phyloP scores from a whole-genome alignment of 2,888 invertebrate genomes.

The Mythimna pallens region DNA sequence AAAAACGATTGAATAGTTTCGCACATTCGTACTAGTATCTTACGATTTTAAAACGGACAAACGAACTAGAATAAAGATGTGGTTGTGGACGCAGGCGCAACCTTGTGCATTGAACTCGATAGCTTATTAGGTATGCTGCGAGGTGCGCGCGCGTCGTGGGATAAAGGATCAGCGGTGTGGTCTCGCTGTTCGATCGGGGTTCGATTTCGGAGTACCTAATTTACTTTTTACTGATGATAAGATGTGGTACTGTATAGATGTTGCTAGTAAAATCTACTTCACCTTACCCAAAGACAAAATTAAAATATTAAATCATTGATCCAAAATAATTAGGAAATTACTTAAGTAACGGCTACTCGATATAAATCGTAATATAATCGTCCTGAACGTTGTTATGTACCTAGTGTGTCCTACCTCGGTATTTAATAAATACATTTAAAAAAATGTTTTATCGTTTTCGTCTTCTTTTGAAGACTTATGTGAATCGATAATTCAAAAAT shows the following conservation, averaged over 20 bases:
- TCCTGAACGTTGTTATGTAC: neutral
- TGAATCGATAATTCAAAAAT: neutral
- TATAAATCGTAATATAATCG: neutral
- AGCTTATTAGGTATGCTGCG: constrained; percentile 72
- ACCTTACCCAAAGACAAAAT: neutral
- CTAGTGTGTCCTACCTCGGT: too few species aligned
- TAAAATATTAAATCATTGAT: neutral
- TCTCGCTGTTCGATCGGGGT: constrained; percentile 38
- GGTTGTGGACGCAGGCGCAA: constrained; percentile 45
- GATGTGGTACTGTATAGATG: neutral
- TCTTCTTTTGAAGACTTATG: neutral
- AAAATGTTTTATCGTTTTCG: too few species aligned
- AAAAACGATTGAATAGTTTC: constrained; percentile 35
- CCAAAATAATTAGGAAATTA: neutral
- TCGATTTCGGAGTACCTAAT: constrained; percentile 40
- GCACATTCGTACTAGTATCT: constrained; percentile 17
- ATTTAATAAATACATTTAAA: too few species aligned
- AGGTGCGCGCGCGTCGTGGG: constrained; percentile 68
- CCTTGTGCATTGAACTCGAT: constrained; percentile 73
- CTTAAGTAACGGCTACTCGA: too few species aligned
- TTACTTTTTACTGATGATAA: constrained; percentile 17
- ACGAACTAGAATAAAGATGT: constrained; percentile 53
- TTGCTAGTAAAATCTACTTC: neutral
- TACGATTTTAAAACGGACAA: constrained; percentile 25
- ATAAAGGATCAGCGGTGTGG: constrained; percentile 71